Evolutionary conservation across 2,888 invertebrate species (phyloP).

Genomic region (Phlogophora meticulosa): DNA sequence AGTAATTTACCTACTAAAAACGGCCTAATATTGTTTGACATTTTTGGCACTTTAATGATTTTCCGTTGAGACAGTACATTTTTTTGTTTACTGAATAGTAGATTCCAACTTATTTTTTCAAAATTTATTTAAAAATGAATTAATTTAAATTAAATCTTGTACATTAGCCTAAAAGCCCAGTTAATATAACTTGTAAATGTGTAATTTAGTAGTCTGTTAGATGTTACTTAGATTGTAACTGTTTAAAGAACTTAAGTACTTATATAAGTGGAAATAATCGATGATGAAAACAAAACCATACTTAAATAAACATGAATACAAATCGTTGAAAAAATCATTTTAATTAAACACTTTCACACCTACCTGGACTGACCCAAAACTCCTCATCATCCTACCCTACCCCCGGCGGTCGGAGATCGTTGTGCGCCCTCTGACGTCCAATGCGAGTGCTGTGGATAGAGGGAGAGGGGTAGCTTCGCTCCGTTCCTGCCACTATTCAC

Average conservation of each 20-base stretch:
- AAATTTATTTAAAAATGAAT: conserved; percentile 53
- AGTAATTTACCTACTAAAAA: conserved; percentile 36
- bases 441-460: no score
- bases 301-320: conserved; percentile 86
- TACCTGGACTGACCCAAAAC: background rate
- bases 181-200: conserved; percentile 86
- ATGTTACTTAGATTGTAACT: conserved; percentile 89
- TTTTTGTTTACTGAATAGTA: conserved; percentile 21
- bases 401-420: background rate
- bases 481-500: no score
- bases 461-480: no score
- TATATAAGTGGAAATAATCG: conserved; percentile 67
- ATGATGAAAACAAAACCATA: conserved; percentile 83
- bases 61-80: conserved; percentile 28
- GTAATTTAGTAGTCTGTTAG: conserved; percentile 89
- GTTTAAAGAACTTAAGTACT: conserved; percentile 77
- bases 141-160: conserved; percentile 47
- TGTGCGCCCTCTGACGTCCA: background rate
- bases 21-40: conserved; percentile 61
- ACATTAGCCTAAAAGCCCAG: conserved; percentile 78
- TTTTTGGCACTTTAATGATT: conserved; percentile 39
- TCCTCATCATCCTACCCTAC: no score
- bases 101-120: conserved; percentile 19
- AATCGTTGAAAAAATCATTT: conserved; percentile 75
- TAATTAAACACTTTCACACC: conserved; percentile 19